Conservation (phyloP, 1,140 invertebrate species). For the Drosophila pallidifrons region DNA sequence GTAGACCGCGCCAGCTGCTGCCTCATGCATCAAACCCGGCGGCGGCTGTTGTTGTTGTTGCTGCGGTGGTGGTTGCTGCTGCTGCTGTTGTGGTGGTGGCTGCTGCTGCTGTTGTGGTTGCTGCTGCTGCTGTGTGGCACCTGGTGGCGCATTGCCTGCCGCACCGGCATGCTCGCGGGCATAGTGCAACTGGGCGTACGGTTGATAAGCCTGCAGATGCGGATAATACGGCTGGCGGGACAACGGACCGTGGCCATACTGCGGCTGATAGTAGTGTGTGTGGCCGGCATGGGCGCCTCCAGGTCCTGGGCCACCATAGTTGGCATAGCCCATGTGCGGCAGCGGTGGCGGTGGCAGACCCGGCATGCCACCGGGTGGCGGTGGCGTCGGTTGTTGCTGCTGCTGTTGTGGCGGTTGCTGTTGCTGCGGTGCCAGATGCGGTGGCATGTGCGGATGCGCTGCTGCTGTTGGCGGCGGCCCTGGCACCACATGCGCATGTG, state of each 20-base stretch:
- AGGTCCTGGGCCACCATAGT: constrained; percentile 77
- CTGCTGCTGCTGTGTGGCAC: constrained; percentile 71
- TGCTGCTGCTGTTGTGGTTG: constrained; percentile 43
- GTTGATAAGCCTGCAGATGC: constrained; percentile 87
- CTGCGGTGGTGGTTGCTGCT: constrained; percentile 22
- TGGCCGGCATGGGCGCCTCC: constrained; percentile 82
- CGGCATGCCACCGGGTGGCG: constrained; percentile 85
- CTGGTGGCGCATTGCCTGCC: constrained; percentile 77
- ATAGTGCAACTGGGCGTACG: constrained; percentile 85
- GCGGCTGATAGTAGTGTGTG: constrained; percentile 88
- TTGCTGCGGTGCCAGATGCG: constrained; percentile 81
- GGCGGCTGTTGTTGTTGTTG: constrained; percentile 38
- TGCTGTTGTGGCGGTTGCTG: constrained; percentile 71
- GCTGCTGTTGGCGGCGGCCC: constrained; percentile 30
- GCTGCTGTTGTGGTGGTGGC: constrained; percentile 41
- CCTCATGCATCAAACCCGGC: constrained; percentile 32
- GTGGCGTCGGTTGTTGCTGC: constrained; percentile 44
- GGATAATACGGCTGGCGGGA: constrained; percentile 87
- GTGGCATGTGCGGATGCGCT: constrained; percentile 82
- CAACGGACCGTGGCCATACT: constrained; percentile 87
- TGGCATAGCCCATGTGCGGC: constrained; percentile 84
- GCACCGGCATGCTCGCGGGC: constrained; percentile 29
- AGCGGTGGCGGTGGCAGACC: constrained; percentile 85
- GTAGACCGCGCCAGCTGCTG: constrained; percentile 6
- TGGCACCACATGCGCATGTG: constrained; percentile 78